Base-by-base conservation (phyloP, 2,797 vertebrate species). In the Coranthus polyacanthus region DNA sequence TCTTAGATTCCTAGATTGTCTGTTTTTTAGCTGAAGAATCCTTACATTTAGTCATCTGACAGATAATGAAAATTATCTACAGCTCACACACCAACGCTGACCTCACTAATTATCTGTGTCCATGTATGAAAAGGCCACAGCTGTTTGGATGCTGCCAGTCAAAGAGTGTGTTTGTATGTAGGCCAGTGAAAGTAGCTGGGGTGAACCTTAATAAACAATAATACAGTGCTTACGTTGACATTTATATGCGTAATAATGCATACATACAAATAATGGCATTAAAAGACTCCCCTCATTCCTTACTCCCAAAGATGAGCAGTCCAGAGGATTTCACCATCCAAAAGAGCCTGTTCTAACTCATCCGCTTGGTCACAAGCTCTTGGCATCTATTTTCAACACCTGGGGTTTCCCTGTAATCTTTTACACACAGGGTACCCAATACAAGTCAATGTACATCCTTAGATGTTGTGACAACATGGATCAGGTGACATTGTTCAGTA, bases 181-280 rank as follows among this genome's bases (percentile, higher is more conserved):
- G 50, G 22, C 47, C 55, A 49, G 42, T 1, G 21, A 39, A 17
- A 32, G 47, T 43, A 24, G 12, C 11, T 15, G 22, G 41, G 44
- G 60, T 26, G 2, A 57, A 29, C 15, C 15, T 46, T 20, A 39
- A 0, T 53, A 38, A 39, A n/a, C 55, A 53, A 58, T 70, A 21
- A 49, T 10, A 17, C 22, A 20, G 29, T 9, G 12, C 58, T 32
- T 57, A 77, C 7, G 0, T 8, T 82, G 77, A 77, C 75, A 81
- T 82, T 84, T 79, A 47, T 51, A 21, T 12, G 11, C 68, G 65
- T 63, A 69, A 74, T n/a, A n/a, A n/a, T n/a, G n/a, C n/a, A n/a
- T n/a, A n/a, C n/a, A n/a, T n/a, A n/a, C n/a, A n/a, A n/a, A n/a
- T n/a, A n/a, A n/a, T n/a, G n/a, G n/a, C n/a, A n/a, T n/a, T n/a